phyloP scores from a whole-genome alignment of 2,888 invertebrate genomes.

The Rosalia funebris region DNA sequence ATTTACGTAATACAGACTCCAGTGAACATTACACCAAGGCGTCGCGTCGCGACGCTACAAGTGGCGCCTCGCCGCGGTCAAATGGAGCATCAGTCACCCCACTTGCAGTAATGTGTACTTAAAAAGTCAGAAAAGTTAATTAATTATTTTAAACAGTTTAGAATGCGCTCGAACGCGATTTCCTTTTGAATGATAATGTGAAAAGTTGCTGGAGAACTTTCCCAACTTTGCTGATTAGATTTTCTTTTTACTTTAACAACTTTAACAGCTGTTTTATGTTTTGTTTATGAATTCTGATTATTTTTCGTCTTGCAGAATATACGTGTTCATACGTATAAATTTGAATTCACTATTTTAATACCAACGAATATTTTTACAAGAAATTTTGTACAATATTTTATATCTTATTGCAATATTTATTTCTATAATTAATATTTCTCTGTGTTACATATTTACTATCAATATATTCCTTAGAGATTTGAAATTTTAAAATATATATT shows the following conservation, averaged over 20 bases:
- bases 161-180: slow-evolving; percentile 52
- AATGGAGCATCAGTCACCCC: slow-evolving; percentile 41
- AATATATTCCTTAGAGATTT: no score
- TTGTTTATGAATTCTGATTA: slow-evolving; percentile 33
- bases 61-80: slow-evolving; percentile 58
- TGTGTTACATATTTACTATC: no score
- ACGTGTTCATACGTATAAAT: no score
- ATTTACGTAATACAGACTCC: slow-evolving; percentile 39
- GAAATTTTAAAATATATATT: no score
- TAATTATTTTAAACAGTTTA: slow-evolving; percentile 62
- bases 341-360: no score
- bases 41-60: slow-evolving; percentile 60
- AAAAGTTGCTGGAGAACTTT: slow-evolving; percentile 48
- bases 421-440: no score
- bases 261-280: slow-evolving; percentile 43
- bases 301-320: not conserved
- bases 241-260: slow-evolving; percentile 42
- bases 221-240: slow-evolving; percentile 45
- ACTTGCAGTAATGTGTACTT: slow-evolving; percentile 52
- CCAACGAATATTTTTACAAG: no score
- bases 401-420: no score
- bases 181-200: slow-evolving; percentile 58
- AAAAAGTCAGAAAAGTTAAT: slow-evolving; percentile 61
- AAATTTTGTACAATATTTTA: no score
- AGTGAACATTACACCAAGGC: slow-evolving; percentile 40